Base-by-base conservation (phyloP, 2,113 vertebrate genomes). In the Tachuris rubrigastra region DNA sequence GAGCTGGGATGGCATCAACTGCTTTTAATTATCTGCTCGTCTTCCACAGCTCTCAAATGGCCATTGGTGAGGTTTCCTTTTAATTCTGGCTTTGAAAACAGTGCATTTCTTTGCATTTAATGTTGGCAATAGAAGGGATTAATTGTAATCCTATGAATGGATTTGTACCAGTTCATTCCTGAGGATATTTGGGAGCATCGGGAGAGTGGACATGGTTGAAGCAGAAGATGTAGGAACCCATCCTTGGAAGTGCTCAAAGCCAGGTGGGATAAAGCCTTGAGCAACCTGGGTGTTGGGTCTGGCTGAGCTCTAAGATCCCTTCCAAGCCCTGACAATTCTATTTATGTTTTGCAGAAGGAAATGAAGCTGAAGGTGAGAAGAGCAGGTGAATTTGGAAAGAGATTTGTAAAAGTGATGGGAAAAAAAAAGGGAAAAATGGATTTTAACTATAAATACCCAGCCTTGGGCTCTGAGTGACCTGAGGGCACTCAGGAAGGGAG, bases 11-110 rank as follows among this genome's bases (percentile, higher is more conserved):
- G 75, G 62, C 62, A 89, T 39, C 66, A 86, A 35, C 63, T 93
- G n/a, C 20, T 79, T 91, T 83, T 76, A 91, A 89, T 95, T 94
- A 75, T 83, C 85, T 93, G 67, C 33, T 86, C 72, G 87, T 76
- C 39, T 79, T 83, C 72, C 62, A 50, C n/a, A 63, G 37, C 67
- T 89, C 85, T 84, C 68, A 83, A 76, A 75, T 53, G 77, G 42
- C 83, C 76, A 86, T 53, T 86, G 68, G 47, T 30, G 47, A 89
- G 44, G 44, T 71, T 86, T 86, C 41, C 71, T 74, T 82, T 60
- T 42, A 88, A 86, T 72, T 63, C 76, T 71, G 42, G 27, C 90
- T 93, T 91, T 88, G 80, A 62, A 91, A 86, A 21, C 23, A 39
- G 31, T 56, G 89, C 39, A 37, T n/a, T 58, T 49, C 35, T 88